Evolutionary conservation across 2,797 vertebrate species (phyloP).

Genomic region (Xerus rutilus): DNA sequence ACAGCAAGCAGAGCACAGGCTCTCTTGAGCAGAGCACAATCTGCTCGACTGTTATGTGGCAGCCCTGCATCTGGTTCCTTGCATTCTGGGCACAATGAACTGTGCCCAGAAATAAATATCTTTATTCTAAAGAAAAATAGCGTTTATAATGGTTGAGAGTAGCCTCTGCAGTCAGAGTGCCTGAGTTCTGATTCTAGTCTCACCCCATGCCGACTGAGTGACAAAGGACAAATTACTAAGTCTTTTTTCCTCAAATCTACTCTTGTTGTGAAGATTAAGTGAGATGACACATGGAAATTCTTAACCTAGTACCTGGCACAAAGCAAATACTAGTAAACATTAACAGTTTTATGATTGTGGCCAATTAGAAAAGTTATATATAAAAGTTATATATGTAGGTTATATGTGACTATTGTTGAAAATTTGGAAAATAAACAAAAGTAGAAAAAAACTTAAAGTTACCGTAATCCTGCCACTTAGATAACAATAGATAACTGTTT

Average conservation of each 20-base stretch:
- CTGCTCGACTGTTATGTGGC: background rate
- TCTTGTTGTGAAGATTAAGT: background rate
- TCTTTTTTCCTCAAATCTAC: background rate
- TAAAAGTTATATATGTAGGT: too few relatives aligned
- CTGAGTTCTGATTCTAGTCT: background rate
- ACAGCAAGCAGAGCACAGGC: background rate
- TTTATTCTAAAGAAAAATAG: constrained; percentile 34
- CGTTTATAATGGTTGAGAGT: background rate
- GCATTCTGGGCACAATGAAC: background rate
- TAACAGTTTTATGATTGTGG: background rate
- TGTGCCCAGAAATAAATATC: background rate
- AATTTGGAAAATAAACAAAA: background rate
- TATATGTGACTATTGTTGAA: background rate
- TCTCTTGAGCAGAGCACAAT: background rate
- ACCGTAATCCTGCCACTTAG: background rate
- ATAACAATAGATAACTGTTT: background rate
- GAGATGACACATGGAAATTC: background rate
- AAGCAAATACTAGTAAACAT: background rate
- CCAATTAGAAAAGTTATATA: background rate
- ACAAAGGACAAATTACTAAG: background rate
- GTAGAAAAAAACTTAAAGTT: background rate
- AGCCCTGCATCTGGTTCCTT: background rate
- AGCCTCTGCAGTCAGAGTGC: background rate
- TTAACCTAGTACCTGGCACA: background rate
- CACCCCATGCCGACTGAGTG: background rate